Evolutionary conservation across 2,888 invertebrate species (phyloP).

Genomic region (Tipula unca): DNA sequence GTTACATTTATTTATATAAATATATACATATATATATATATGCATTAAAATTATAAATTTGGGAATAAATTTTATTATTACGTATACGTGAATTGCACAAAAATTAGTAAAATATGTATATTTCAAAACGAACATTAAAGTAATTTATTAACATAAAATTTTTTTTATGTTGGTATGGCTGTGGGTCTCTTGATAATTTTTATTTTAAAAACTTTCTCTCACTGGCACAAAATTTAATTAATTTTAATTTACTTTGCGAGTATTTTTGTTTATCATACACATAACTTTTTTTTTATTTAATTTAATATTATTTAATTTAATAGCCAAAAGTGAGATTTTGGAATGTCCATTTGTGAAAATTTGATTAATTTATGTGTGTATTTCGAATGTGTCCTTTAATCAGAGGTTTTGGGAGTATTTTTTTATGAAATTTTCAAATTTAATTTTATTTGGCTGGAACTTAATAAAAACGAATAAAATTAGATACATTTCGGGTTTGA

Average conservation of each 20-base stretch:
- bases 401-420: too few species aligned
- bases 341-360: neutral
- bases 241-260: neutral
- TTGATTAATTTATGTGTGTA: too few species aligned
- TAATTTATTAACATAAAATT: neutral
- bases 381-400: too few species aligned
- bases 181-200: neutral
- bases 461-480: too few species aligned
- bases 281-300: neutral
- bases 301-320: neutral
- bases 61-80: neutral
- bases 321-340: neutral
- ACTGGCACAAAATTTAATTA: neutral
- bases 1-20: neutral
- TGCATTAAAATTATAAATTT: neutral
- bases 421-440: too few species aligned
- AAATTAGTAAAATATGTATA: neutral
- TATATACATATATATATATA: neutral
- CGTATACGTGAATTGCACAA: neutral
- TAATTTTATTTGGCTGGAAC: too few species aligned
- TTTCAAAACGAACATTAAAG: neutral
- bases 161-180: neutral
- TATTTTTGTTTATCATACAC: neutral
- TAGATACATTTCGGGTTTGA: too few species aligned
- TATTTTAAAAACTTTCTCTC: neutral